Evolutionary conservation across 1,140 invertebrate species (phyloP).

Genomic region (Drosophila saltans): DNA sequence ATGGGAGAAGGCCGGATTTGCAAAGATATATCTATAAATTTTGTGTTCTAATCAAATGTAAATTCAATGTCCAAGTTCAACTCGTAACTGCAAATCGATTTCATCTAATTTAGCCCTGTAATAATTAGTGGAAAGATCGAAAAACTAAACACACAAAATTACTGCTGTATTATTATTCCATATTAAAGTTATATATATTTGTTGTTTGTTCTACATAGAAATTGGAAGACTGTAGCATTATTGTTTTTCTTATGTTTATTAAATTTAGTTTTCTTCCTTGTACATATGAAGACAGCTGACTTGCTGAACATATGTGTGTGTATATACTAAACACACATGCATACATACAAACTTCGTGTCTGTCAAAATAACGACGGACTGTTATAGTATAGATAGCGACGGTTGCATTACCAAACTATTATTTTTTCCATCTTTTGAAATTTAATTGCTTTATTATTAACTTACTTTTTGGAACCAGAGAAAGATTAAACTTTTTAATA

Average conservation of each 20-base stretch:
- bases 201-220: constrained; percentile 57
- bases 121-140: constrained; percentile 61
- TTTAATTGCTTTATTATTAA: too few relatives aligned
- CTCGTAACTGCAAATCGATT: constrained; percentile 48
- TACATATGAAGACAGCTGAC: too few relatives aligned
- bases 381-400: too few relatives aligned
- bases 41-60: constrained; percentile 39
- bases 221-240: background rate
- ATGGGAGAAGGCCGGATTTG: background rate
- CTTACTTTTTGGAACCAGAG: too few relatives aligned
- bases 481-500: too few relatives aligned
- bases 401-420: too few relatives aligned
- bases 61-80: constrained; percentile 74
- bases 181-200: constrained; percentile 65
- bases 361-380: too few relatives aligned
- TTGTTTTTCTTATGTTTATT: background rate
- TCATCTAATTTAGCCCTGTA: constrained; percentile 62
- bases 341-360: too few relatives aligned
- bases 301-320: too few relatives aligned
- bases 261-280: too few relatives aligned
- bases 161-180: constrained; percentile 79
- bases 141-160: constrained; percentile 54
- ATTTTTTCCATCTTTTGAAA: too few relatives aligned
- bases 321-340: too few relatives aligned
- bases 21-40: constrained; percentile 2